These are phyloP conservation scores for Acanthurus lineatus DNA, from an alignment of 2,797 vertebrate species.

Conservation along the genomic window DNA sequence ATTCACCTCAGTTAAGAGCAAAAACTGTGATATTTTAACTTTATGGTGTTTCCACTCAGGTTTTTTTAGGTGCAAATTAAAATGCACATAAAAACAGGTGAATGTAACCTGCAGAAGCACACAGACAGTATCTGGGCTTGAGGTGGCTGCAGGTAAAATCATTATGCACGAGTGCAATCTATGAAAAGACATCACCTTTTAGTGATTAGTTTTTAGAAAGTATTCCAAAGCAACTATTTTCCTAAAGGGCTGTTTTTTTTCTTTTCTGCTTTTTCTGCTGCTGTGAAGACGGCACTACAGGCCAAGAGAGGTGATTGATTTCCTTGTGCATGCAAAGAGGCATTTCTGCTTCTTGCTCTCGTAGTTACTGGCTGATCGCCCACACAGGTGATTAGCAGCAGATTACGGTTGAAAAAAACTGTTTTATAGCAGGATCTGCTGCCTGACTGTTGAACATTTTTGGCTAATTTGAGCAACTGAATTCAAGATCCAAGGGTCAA, in stretches of 20 bases:
- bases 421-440: background rate
- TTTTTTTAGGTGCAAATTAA: background rate
- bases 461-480: background rate
- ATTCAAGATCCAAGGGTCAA: background rate
- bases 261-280: background rate
- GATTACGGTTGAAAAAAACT: background rate
- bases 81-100: background rate
- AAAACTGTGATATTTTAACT: background rate
- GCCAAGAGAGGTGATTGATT: constrained; percentile 42
- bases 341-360: constrained; percentile 19
- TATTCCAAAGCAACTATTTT: background rate
- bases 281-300: constrained; percentile 1
- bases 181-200: background rate
- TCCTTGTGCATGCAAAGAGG: constrained; percentile 24
- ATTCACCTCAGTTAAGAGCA: background rate
- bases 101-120: background rate
- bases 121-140: background rate
- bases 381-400: constrained; percentile 20
- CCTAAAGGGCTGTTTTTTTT: background rate
- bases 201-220: background rate
- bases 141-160: background rate
- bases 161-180: background rate
- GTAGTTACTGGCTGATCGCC: constrained; percentile 4
- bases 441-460: constrained; percentile 7
- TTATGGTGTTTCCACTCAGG: too few relatives aligned